These are phyloP conservation scores for Agrochola lychnidis DNA, from an alignment of 2,888 invertebrate genomes.

Conservation along the genomic window DNA sequence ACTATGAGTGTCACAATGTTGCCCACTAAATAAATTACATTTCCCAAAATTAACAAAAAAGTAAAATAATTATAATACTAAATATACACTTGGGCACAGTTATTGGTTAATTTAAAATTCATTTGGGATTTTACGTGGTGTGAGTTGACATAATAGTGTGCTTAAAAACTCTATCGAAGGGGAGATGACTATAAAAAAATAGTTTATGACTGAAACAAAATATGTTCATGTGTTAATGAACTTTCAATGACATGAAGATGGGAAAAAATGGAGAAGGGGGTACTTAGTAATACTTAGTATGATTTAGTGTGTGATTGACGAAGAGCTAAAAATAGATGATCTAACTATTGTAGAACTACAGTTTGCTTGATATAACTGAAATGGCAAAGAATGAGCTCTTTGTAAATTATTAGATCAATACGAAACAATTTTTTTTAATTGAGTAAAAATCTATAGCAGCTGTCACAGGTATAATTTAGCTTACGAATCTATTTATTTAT, in stretches of 20 bases:
- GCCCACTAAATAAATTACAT: slow-evolving; percentile 46
- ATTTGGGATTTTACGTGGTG: slow-evolving; percentile 76
- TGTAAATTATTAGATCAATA: too few relatives aligned
- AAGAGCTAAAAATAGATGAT: neutral
- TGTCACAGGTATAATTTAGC: too few relatives aligned
- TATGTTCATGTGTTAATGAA: slow-evolving; percentile 59
- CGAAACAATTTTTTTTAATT: too few relatives aligned
- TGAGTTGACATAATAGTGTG: slow-evolving; percentile 80
- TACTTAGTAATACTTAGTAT: slow-evolving; percentile 31
- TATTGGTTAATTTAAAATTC: slow-evolving; percentile 81
- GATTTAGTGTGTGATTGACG: slow-evolving; percentile 48
- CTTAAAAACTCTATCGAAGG: slow-evolving; percentile 67
- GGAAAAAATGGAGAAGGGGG: slow-evolving; percentile 27
- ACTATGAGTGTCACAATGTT: slow-evolving; percentile 28
- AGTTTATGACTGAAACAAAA: slow-evolving; percentile 71
- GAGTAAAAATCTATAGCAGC: too few relatives aligned
- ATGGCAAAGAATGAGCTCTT: too few relatives aligned
- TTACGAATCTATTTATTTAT: too few relatives aligned
- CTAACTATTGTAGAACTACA: too few relatives aligned
- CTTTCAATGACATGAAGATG: slow-evolving; percentile 32
- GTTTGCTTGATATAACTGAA: too few relatives aligned
- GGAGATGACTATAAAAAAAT: slow-evolving; percentile 63
- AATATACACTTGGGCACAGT: slow-evolving; percentile 74
- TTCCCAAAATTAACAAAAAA: slow-evolving; percentile 58
- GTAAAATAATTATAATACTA: slow-evolving; percentile 72